Evolutionary conservation across 1,140 invertebrate species (phyloP), one percentile per base, ranked within the genome.

Genomic region (Calephelis virginiensis): DNA sequence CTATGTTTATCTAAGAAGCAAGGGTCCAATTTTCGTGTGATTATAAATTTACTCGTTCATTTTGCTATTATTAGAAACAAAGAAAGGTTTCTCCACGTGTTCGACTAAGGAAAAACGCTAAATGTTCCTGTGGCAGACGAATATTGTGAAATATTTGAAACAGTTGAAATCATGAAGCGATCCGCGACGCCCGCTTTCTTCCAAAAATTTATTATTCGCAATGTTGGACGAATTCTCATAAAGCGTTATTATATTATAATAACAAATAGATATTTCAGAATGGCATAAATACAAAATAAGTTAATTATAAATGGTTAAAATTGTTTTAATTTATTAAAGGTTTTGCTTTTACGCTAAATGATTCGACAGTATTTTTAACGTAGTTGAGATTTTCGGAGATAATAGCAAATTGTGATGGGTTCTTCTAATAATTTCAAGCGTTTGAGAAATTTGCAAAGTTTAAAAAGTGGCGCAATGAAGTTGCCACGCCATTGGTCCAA

Each of bases 401-500:
- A 48, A 47, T 14, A 62, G 10, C 14, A n/a, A 10, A 37, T 61
- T 38, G 65, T 66, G 47, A 80, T 78, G 75, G 71, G 74, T 62
- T 73, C 77, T 28, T 71, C 73, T 6, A 81, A 64, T 48, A 47
- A 40, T 12, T 48, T 50, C 2, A 28, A 70, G 40, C 69, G 76
- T 56, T 73, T 82, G 47, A 71, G 67, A 49, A 79, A 82, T 64
- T 68, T 83, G 49, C 76, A 79, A 14, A 78, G 71, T 77, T 81
- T 82, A 11, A 85, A 82, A 74, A 79, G 85, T 86, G 89, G 91
- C 73, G 75, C 92, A 66, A 68, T 90, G 70, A 77, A 90, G 78
- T 76, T 93, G 37, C 88, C 93, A 53, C 91, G 92, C 45, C 92
- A 93, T 74, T 93, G 92, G 92, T 92, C 91, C 7, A 92, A 92